These are phyloP conservation scores for Odocoileus hemionus DNA, from an alignment of 2,113 vertebrate species.

Conservation along the genomic window DNA sequence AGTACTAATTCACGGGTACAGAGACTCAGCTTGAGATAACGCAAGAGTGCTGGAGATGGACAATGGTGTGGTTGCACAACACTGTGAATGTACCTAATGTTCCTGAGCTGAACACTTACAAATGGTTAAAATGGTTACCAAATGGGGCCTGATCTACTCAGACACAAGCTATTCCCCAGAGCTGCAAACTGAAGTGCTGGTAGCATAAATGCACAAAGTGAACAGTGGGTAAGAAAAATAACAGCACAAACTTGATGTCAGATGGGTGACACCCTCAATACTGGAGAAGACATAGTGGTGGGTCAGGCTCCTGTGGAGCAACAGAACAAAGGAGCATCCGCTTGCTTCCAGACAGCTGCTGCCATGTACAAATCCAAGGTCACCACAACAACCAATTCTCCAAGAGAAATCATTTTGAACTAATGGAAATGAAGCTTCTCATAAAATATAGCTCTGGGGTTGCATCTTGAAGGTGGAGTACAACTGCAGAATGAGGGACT, in stretches of 20 bases:
- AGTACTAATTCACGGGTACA: not conserved
- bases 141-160: not conserved
- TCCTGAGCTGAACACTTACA: not conserved
- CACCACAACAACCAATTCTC: not conserved
- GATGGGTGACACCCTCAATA: not conserved
- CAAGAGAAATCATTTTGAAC: not conserved
- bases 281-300: not conserved
- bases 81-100: not conserved
- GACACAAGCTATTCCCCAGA: not conserved
- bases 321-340: not conserved
- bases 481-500: not conserved
- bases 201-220: not conserved
- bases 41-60: not conserved
- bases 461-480: not conserved
- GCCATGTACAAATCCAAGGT: not conserved
- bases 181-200: not conserved
- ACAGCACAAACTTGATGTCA: not conserved
- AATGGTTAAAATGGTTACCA: no score
- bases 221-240: not conserved
- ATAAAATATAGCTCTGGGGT: not conserved
- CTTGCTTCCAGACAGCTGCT: not conserved
- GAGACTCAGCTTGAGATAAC: not conserved
- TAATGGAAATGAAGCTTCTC: not conserved
- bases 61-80: no score
- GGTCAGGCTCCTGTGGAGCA: not conserved